Conservation (phyloP, 1,140 invertebrate genomes). For the Rhagoletis pomonella region DNA sequence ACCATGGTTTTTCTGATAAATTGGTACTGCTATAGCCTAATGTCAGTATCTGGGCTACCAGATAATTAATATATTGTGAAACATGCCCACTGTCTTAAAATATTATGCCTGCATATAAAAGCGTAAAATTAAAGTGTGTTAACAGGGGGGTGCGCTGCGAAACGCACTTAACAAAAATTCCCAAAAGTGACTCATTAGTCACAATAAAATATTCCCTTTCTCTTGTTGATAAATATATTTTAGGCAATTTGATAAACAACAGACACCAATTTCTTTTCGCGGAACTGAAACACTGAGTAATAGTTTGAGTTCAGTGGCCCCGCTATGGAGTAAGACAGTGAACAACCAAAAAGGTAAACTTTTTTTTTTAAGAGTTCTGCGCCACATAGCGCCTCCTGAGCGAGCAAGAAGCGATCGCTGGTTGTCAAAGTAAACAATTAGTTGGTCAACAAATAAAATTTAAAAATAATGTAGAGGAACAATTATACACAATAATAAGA, state of each 20-base stretch:
- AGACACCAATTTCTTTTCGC: constrained; percentile 28
- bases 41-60: too few relatives aligned
- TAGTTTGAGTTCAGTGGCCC: background rate
- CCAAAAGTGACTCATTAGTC: background rate
- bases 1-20: too few relatives aligned
- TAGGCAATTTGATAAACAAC: background rate
- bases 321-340: background rate
- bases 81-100: too few relatives aligned
- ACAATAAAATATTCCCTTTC: background rate
- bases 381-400: background rate
- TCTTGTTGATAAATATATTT: background rate
- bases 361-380: background rate
- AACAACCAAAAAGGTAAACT: background rate
- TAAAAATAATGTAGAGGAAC: too few relatives aligned
- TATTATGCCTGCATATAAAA: too few relatives aligned
- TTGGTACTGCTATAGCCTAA: too few relatives aligned
- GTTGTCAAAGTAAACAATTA: background rate
- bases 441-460: background rate
- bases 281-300: constrained; percentile 2
- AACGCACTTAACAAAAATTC: background rate
- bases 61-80: too few relatives aligned
- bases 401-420: background rate
- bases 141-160: too few relatives aligned
- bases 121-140: too few relatives aligned
- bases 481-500: too few relatives aligned